Percentiles rank a stretch among this genome's conserved stretches.
Conservation (phyloP, 2,888 invertebrate species). For the Elmis aenea region DNA sequence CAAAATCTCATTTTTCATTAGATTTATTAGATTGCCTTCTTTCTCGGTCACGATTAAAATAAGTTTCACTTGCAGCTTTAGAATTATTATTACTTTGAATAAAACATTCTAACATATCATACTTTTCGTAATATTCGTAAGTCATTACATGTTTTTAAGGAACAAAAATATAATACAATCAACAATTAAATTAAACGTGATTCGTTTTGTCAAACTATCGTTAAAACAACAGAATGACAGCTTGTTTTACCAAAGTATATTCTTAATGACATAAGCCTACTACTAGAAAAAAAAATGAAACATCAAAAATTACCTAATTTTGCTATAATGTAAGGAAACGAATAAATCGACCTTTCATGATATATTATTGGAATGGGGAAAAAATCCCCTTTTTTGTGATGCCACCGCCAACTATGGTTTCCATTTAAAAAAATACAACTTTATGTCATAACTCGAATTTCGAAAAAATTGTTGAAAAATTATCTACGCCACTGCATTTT, state of each 20-base stretch:
- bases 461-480: not conserved
- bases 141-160: not conserved
- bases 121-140: too few relatives aligned
- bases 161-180: not conserved
- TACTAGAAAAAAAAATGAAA: not conserved
- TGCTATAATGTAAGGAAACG: not conserved
- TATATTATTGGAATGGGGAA: too few relatives aligned
- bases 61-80: not conserved
- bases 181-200: not conserved
- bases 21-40: not conserved
- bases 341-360: not conserved
- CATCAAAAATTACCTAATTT: not conserved
- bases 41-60: not conserved
- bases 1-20: too few relatives aligned
- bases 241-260: too few relatives aligned
- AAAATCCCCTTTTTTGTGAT: too few relatives aligned
- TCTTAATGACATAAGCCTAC: not conserved
- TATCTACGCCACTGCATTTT: not conserved
- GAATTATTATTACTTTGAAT: not conserved
- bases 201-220: not conserved
- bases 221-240: not conserved
- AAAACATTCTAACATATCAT: not conserved
- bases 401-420: not conserved
- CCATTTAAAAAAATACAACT: conserved; percentile 1
- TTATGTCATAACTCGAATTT: not conserved